phyloP scores from a whole-genome alignment of 2,113 vertebrate species.

The Willisornis vidua region DNA sequence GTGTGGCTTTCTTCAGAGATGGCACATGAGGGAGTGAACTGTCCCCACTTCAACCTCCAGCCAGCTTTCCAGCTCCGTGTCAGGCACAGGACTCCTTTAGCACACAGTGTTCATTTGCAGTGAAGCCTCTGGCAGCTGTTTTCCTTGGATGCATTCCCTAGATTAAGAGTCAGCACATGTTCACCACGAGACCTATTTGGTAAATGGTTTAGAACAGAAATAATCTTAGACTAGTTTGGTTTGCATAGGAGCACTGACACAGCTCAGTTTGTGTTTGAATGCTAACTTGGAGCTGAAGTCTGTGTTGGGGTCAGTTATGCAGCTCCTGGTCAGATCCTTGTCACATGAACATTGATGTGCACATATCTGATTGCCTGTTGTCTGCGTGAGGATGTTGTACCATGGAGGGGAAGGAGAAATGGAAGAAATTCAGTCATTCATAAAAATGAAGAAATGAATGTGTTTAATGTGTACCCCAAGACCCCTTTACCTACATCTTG shows the following conservation, averaged over 20 bases:
- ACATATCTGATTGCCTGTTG: neutral
- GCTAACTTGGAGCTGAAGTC: neutral
- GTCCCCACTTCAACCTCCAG: slow-evolving; percentile 6
- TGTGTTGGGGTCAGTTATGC: neutral
- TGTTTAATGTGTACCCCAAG: neutral
- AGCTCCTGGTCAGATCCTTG: neutral
- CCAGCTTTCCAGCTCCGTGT: neutral
- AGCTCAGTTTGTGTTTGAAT: neutral
- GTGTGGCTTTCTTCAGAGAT: neutral
- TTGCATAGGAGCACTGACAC: neutral
- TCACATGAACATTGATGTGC: fast-evolving
- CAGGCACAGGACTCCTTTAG: slow-evolving; percentile 36
- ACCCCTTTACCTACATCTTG: neutral
- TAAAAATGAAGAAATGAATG: neutral
- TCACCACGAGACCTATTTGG: slow-evolving; percentile 46
- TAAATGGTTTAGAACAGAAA: slow-evolving; percentile 18
- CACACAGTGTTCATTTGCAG: neutral
- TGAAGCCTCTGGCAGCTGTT: slow-evolving; percentile 63
- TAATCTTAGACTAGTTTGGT: slow-evolving; percentile 30
- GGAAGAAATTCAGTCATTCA: neutral
- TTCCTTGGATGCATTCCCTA: slow-evolving; percentile 58
- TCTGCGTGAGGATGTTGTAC: neutral
- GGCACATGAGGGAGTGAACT: neutral
- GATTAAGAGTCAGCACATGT: slow-evolving; percentile 61
- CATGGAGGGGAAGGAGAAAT: neutral